These are phyloP conservation scores for Omphaloscelis lunosa DNA, from an alignment of 2,888 invertebrate genomes.

Conservation along the genomic window DNA sequence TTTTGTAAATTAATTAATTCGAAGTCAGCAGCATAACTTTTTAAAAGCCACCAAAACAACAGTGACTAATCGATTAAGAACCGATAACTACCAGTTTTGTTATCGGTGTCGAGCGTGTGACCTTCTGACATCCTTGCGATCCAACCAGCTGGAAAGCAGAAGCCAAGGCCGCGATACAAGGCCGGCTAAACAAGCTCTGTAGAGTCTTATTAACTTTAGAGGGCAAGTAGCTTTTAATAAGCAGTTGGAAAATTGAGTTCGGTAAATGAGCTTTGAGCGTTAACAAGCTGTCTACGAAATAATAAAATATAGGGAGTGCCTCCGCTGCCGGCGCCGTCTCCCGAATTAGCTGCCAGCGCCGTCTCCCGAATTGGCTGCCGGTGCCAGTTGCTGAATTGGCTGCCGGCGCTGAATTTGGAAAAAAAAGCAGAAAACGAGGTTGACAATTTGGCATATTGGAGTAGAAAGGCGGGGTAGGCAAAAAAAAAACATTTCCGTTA, in stretches of 20 bases:
- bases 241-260: neutral
- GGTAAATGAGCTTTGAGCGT: neutral
- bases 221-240: neutral
- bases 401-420: too few species aligned
- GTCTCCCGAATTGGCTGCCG: too few species aligned
- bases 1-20: neutral
- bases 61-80: conserved; percentile 39
- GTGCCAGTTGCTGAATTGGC: too few species aligned
- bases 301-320: too few species aligned
- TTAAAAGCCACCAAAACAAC: conserved; percentile 26
- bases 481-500: too few species aligned
- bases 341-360: too few species aligned
- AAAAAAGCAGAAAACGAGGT: too few species aligned
- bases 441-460: too few species aligned
- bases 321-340: too few species aligned
- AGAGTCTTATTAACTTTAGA: conserved; percentile 7
- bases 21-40: neutral
- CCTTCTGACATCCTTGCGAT: conserved; percentile 61
- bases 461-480: too few species aligned
- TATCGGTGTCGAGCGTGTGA: conserved; percentile 43
- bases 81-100: conserved; percentile 35
- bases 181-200: conserved; percentile 18
- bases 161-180: conserved; percentile 49
- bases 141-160: conserved; percentile 49
- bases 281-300: neutral